phyloP scores from a whole-genome alignment of 2,888 invertebrate species.

The Drosophila formosana region DNA sequence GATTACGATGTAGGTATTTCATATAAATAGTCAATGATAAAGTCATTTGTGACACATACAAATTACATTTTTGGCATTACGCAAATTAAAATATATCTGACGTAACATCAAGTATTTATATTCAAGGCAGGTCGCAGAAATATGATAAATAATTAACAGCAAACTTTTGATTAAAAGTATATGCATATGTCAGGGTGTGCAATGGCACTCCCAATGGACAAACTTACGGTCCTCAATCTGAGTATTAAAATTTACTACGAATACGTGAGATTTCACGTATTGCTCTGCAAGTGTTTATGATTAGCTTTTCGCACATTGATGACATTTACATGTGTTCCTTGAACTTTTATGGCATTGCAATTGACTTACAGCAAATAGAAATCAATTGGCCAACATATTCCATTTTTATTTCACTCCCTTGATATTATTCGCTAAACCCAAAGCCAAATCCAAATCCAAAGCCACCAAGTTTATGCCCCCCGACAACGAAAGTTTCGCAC shows the following conservation, averaged over 20 bases:
- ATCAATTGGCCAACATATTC: constrained; percentile 47
- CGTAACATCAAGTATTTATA: too few species aligned
- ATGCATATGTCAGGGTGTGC: background rate
- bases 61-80: too few species aligned
- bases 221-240: background rate
- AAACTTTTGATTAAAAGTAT: too few species aligned
- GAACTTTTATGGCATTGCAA: constrained; percentile 20
- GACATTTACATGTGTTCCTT: constrained; percentile 19
- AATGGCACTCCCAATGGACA: background rate
- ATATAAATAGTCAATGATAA: too few species aligned
- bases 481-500: constrained; percentile 44
- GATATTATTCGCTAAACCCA: constrained; percentile 9
- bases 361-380: constrained; percentile 35
- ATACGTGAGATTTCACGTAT: background rate
- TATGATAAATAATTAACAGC: too few species aligned
- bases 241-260: constrained; percentile 3
- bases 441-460: background rate
- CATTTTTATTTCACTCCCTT: constrained; percentile 14
- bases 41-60: too few species aligned
- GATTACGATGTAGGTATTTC: too few species aligned
- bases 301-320: constrained; percentile 32
- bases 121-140: too few species aligned
- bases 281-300: constrained; percentile 8
- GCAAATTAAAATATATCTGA: too few species aligned
- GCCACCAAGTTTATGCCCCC: constrained; percentile 19